Evolutionary conservation across 1,140 invertebrate genomes (phyloP), one percentile per base, ranked within the genome.

Genomic region (Atopsyche davidsoni): DNA sequence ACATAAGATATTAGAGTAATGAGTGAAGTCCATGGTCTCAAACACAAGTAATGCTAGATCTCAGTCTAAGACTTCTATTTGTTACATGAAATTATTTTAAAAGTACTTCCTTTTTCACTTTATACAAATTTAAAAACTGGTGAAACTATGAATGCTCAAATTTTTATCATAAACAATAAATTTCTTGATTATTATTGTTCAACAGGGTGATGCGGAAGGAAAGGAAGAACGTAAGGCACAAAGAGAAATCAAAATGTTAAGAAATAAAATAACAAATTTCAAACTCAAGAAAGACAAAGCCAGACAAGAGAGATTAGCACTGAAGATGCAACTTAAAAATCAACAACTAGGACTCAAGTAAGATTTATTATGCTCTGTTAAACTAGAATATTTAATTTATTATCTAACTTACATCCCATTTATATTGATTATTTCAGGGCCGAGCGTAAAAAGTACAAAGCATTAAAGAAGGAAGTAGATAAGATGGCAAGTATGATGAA

Each of bases 401-500:
- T 28, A 28, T 7, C 25, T 7, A 28, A 28, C n/a, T 28, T n/a
- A 28, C n/a, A 28, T 6, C 6, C n/a, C 6, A 28, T 28, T 45
- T 51, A 25, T 34, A 32, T 22, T 45, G 14, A 40, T 16, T 9
- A 32, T 65, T 61, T 13, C 51, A 78, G 77, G 58, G 81, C 83
- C 34, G 85, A 86, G 57, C 85, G 83, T 57, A 83, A 82, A 57
- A 85, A 85, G 64, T 87, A 80, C 60, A 86, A 83, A 60, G 77
- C 78, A 38, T 64, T 92, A 23, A 86, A 91, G 64, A 88, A 87
- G 57, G 88, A 92, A 71, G 86, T 91, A 2, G 86, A 90, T 58
- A 90, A 90, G 71, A 90, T 92, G 87, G 87, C 87, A 0, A 82
- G 81, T 13, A 72, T 89, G 47, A 85, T 91, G 81, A 86, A 83